Evolutionary conservation across 2,888 invertebrate species (phyloP).

Genomic region (Temnothorax unifasciatus): DNA sequence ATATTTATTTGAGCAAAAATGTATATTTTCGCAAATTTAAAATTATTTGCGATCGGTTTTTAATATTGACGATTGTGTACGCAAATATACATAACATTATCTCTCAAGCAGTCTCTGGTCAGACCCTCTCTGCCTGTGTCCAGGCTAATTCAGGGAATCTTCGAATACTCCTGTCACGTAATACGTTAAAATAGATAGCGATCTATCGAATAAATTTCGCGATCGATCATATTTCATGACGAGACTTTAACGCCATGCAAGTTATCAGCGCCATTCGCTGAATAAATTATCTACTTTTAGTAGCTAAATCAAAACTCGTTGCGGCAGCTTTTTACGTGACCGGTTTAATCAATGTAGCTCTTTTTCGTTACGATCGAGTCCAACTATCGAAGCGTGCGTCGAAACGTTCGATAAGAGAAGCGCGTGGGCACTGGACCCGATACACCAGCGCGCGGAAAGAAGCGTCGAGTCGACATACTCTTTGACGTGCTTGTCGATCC

Average conservation of each 20-base stretch:
- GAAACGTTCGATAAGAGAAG: constrained; percentile 53
- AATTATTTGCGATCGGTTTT: not conserved
- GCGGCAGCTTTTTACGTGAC: constrained; percentile 39
- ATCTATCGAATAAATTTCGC: constrained; percentile 20
- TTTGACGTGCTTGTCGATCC: constrained; percentile 63
- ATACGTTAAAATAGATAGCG: constrained; percentile 19
- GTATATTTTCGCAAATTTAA: constrained; percentile 1
- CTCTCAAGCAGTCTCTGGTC: not conserved
- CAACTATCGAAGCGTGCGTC: constrained; percentile 40
- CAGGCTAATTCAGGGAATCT: not conserved
- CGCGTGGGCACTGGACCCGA: constrained; percentile 53
- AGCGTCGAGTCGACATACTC: constrained; percentile 42
- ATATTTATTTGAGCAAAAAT: constrained; percentile 8
- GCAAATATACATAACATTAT: constrained; percentile 16
- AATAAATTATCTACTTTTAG: constrained; percentile 51
- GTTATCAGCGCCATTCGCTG: constrained; percentile 30
- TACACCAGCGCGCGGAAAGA: constrained; percentile 38
- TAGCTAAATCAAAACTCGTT: constrained; percentile 32
- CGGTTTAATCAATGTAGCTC: constrained; percentile 39
- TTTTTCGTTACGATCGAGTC: constrained; percentile 21
- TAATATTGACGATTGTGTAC: not conserved
- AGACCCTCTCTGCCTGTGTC: not conserved
- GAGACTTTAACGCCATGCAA: constrained; percentile 1
- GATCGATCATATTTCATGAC: constrained; percentile 6
- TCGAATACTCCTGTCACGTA: constrained; percentile 16